Evolutionary conservation across 2,797 vertebrate genomes (phyloP), one percentile per base, ranked within the genome.

Genomic region (Diplodus puntazzo): DNA sequence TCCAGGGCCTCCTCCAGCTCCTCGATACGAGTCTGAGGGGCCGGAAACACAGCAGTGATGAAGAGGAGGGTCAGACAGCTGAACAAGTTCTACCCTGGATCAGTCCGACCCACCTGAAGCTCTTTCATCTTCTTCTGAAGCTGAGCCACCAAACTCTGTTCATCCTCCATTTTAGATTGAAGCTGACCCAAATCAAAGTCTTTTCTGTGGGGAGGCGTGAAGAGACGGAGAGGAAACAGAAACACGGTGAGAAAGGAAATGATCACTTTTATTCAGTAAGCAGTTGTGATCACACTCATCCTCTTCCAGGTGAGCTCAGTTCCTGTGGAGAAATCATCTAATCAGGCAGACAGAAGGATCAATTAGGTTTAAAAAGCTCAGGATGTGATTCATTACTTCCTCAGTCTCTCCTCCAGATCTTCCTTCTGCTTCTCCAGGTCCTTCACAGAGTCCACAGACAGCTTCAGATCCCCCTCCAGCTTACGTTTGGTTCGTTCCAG

Each of bases 71-170:
- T 11, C 11, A 8, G 49, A 20, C 27, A 2, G 16, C 10, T 0
- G 9, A 34, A n/a, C 1, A 1, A 3, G 11, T 42, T 18, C 3
- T 45, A 10, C 1, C 73, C 48, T 54, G 23, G 48, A 46, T 75
- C 21, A 17, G 7, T 46, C 3, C 0, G 14, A 86, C 88, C 23
- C 9, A 98, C 98, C 97, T 97, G 97, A 27, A 97, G 90, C 85
- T 98, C 97, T 85, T 98, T 98, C 83, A 97, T 96, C 91, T 95
- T 97, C 91, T 98, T 98, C 89, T 99, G 98, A 53, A 97, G 92
- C 69, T 96, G 96, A 53, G 91, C 69, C 12, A 91, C 93, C 30
- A 96, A 70, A 59, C 93, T 94, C 85, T 97, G 97, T 54, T 98
- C 97, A 3, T 98, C 97, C 80, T 99, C 97, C 82, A 98, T 86